phyloP scores from a whole-genome alignment of 2,113 vertebrate species.

The Oncorhynchus kisutch region DNA sequence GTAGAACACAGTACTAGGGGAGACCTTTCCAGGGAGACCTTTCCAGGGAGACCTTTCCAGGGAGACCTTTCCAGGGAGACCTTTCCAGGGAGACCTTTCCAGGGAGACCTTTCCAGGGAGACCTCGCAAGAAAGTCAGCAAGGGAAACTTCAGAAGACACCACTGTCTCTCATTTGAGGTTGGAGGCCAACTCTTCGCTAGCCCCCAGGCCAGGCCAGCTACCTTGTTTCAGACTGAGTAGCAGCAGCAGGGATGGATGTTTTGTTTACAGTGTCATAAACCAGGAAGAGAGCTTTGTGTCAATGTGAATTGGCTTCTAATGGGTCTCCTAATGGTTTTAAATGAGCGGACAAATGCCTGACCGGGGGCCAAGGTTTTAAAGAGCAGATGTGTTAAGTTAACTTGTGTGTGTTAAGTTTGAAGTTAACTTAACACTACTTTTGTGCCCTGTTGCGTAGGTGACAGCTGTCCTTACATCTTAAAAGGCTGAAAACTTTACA shows the following conservation, averaged over 20 bases:
- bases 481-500: not conserved
- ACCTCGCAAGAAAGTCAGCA: too few species aligned
- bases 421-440: too few species aligned
- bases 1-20: too few species aligned
- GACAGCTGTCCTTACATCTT: not conserved
- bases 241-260: conserved; percentile 38
- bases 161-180: too few species aligned
- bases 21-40: too few species aligned
- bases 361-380: conserved; percentile 43
- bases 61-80: too few species aligned
- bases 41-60: too few species aligned
- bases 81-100: too few species aligned
- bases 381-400: conserved; percentile 17
- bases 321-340: conserved; percentile 61
- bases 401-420: too few species aligned
- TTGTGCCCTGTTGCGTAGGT: not conserved
- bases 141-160: too few species aligned
- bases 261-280: conserved; percentile 67
- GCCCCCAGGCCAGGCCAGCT: not conserved
- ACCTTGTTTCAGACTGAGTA: too few species aligned
- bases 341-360: conserved; percentile 38
- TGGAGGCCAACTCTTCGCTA: not conserved
- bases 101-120: too few species aligned
- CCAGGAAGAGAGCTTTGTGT: conserved; percentile 62
- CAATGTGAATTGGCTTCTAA: conserved; percentile 68